Conservation (phyloP, 2,888 invertebrate genomes). For the Trissonchulus latispiculum region DNA sequence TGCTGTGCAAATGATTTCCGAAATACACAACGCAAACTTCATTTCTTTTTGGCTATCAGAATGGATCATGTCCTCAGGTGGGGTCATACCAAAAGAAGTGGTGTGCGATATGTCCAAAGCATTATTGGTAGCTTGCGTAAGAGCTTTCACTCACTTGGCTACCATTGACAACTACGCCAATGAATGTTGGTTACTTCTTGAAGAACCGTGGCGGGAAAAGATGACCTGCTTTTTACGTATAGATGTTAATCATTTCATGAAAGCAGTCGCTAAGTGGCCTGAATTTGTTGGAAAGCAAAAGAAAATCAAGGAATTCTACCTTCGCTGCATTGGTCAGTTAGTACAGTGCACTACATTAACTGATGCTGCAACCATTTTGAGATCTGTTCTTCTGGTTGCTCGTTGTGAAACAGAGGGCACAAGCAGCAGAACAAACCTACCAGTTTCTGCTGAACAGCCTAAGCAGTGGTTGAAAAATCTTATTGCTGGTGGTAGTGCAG, state of each 20-base stretch:
- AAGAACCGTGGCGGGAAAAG: not conserved
- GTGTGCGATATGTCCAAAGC: not conserved
- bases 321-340: not conserved
- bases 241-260: not conserved
- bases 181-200: not conserved
- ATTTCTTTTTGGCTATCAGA: not conserved
- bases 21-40: not conserved
- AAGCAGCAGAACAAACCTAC: not conserved
- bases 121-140: not conserved
- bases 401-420: not conserved
- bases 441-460: not conserved
- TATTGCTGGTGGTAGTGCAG: not conserved
- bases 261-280: not conserved
- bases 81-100: not conserved
- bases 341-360: not conserved
- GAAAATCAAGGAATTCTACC: not conserved
- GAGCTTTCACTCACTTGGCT: not conserved
- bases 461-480: not conserved
- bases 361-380: not conserved
- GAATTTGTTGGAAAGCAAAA: not conserved
- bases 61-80: not conserved
- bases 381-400: not conserved
- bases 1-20: not conserved
- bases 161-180: not conserved
- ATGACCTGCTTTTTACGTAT: not conserved